Base-by-base conservation (phyloP, 2,797 vertebrate species). In the Sciurus carolinensis region DNA sequence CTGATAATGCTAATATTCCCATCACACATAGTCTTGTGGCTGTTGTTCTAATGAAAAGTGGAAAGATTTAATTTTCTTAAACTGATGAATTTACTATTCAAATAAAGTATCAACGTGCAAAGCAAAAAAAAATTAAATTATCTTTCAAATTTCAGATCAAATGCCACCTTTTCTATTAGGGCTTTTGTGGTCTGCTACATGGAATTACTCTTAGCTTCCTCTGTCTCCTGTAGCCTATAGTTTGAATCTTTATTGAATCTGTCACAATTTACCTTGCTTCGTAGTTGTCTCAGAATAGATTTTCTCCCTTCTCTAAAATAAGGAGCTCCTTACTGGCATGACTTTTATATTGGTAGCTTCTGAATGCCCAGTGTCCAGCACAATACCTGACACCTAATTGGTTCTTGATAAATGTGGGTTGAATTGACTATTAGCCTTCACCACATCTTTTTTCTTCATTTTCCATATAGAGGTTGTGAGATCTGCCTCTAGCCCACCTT, bases 131-230 rank as follows among this genome's bases (percentile, higher is more conserved):
- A 84, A 75, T 22, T 69, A 96, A 89, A 75, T 50, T 22, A 67
- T 22, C 67, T 85, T 73, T 89, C 39, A 94, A 80, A 91, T 91
- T 89, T 80, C 62, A 92, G 28, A 44, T 73, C 42, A 95, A 95
- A 80, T 82, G 1, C 75, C 24, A 54, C 52, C 18, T 87, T 47
- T 17, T 90, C 39, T 44, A 28, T n/a, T 42, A 69, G 2, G 5
- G 20, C 30, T 75, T 87, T 50, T 71, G 13, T 87, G 79, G 85
- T 81, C 64, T 76, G 9, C 52, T n/a, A 44, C 44, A 89, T 64
- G 67, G 62, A 71, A 84, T 90, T 89, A 59, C 52, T 39, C 14
- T 93, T n/a, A 59, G 57, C 26, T 4, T 90, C 54, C 47, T 69
- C 66, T 57, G 36, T 81, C 28, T 71, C 77, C 39, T 67, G 18